phyloP scores from a whole-genome alignment of 2,797 vertebrate species.

The Gymnocypris eckloni region DNA sequence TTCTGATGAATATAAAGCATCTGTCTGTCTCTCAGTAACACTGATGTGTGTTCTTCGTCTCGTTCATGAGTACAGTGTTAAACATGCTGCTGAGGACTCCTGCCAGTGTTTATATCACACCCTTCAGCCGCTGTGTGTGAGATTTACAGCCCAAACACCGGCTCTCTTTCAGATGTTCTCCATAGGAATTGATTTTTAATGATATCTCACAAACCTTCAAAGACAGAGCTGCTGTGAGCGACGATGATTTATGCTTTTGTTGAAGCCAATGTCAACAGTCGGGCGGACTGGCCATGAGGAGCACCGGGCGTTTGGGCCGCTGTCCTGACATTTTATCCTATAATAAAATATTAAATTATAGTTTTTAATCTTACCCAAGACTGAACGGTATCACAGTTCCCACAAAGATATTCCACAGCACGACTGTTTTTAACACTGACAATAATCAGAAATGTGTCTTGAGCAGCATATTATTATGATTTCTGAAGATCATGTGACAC shows the following conservation, averaged over 20 bases:
- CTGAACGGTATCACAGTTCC: too few species aligned
- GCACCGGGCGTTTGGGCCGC: too few species aligned
- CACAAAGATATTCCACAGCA: too few species aligned
- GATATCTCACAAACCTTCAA: background rate
- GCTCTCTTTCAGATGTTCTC: background rate
- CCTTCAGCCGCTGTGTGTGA: background rate
- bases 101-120: constrained; percentile 30
- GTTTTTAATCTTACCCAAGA: too few species aligned
- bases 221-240: background rate
- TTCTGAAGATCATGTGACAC: too few species aligned
- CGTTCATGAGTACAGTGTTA: background rate
- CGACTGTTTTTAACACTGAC: too few species aligned
- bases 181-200: background rate
- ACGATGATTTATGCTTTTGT: background rate
- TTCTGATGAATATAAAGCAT: background rate
- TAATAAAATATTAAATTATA: too few species aligned
- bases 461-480: too few species aligned
- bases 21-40: background rate
- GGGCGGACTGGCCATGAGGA: too few species aligned
- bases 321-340: too few species aligned
- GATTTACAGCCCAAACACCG: constrained; percentile 9
- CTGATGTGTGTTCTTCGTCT: constrained; percentile 8
- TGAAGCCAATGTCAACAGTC: background rate
- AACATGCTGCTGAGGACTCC: constrained; percentile 45
- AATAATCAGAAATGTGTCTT: too few species aligned